Percentiles rank a stretch among this genome's conserved stretches.
Evolutionary conservation across 2,888 invertebrate species (phyloP).

Genomic region (Plebejus anna): DNA sequence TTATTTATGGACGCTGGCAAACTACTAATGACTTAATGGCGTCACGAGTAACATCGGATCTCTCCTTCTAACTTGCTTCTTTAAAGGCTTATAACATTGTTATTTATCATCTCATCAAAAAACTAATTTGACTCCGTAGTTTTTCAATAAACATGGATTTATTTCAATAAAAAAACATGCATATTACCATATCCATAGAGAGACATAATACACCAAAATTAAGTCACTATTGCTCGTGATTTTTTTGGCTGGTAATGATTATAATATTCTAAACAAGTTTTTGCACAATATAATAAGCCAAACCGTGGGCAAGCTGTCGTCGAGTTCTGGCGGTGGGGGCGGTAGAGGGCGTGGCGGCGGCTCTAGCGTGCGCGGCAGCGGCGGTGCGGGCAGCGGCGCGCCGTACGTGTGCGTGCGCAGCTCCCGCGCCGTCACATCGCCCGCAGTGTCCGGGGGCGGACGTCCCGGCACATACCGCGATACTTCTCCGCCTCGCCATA

Average conservation of each 20-base stretch:
- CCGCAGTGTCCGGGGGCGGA: conserved; percentile 59
- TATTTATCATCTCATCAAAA: too few species aligned
- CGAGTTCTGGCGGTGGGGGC: conserved; percentile 74
- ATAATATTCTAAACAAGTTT: background rate
- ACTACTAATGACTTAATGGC: background rate
- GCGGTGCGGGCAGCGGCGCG: conserved; percentile 72
- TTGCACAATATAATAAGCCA: background rate
- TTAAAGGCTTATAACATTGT: too few species aligned
- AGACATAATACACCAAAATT: too few species aligned
- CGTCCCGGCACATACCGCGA: conserved; percentile 74
- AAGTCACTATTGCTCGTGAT: too few species aligned
- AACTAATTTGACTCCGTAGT: too few species aligned
- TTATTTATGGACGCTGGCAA: background rate
- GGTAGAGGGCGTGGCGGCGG: conserved; percentile 75
- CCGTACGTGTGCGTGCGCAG: conserved; percentile 74
- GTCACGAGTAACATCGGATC: background rate
- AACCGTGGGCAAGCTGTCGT: conserved; percentile 80
- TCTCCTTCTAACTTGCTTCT: too few species aligned
- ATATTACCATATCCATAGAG: too few species aligned
- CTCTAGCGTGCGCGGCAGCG: conserved; percentile 80
- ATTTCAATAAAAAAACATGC: too few species aligned
- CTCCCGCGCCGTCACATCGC: conserved; percentile 65
- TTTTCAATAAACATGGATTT: too few species aligned
- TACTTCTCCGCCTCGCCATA: conserved; percentile 73
- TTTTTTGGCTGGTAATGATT: too few species aligned